Conservation (phyloP, 1,140 invertebrate species). For the Drosophila prosaltans region DNA sequence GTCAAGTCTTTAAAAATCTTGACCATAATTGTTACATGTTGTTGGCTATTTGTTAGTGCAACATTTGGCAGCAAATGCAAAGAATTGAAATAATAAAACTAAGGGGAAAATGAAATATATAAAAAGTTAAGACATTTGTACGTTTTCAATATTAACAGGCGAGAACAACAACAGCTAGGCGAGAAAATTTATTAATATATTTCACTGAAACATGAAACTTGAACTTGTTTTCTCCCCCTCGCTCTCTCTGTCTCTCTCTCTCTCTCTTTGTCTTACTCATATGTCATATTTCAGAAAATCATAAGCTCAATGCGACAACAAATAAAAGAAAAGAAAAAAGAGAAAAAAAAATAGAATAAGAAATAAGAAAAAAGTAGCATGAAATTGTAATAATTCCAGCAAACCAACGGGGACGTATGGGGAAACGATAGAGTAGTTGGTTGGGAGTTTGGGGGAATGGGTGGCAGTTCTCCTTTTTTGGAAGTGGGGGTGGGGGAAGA, state of each 20-base stretch:
- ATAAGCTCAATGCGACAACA: slow-evolving; percentile 78
- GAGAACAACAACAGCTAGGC: not conserved
- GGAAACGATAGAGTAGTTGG: slow-evolving; percentile 5
- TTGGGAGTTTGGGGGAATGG: not conserved
- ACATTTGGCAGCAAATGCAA: slow-evolving; percentile 13
- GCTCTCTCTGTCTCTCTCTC: slow-evolving; percentile 8
- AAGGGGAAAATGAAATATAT: slow-evolving; percentile 20
- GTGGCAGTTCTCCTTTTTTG: not conserved
- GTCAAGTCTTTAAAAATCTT: slow-evolving; percentile 5
- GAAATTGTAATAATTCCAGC: slow-evolving; percentile 79
- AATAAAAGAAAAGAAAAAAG: slow-evolving; percentile 53
- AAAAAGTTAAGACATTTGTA: slow-evolving; percentile 50
- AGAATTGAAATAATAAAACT: slow-evolving; percentile 21
- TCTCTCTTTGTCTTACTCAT: slow-evolving; percentile 35
- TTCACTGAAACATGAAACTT: slow-evolving; percentile 51
- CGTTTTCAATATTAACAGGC: slow-evolving; percentile 56
- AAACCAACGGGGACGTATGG: slow-evolving; percentile 45
- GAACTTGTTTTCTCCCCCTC: slow-evolving; percentile 33
- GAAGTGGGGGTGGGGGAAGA: slow-evolving; percentile 1
- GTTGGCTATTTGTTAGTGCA: slow-evolving; percentile 6
- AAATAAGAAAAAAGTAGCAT: slow-evolving; percentile 67
- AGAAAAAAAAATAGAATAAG: slow-evolving; percentile 44
- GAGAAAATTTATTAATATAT: slow-evolving; percentile 73
- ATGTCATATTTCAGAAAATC: slow-evolving; percentile 79
- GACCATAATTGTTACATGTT: slow-evolving; percentile 2